A percentile compares a stretch with the other conserved stretches of the same genome.
phyloP scores from a whole-genome alignment of 2,888 invertebrate genomes.

The Parelbella ahira region DNA sequence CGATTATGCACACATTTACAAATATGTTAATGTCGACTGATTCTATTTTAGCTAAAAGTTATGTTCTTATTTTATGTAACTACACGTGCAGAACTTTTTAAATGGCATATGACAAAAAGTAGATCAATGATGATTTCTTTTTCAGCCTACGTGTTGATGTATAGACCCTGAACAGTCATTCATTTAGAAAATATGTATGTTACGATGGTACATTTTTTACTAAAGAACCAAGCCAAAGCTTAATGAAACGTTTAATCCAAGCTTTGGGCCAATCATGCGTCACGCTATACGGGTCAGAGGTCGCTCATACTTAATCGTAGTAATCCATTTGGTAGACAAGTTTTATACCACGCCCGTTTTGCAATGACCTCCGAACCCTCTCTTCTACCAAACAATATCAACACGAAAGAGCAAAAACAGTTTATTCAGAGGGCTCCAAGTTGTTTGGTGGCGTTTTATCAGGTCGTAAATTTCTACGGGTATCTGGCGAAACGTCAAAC shows the following conservation, averaged over 20 bases:
- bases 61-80: too few species aligned
- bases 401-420: slow-evolving; percentile 32
- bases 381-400: slow-evolving; percentile 24
- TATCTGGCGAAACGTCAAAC: slow-evolving; percentile 66
- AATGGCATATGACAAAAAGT: too few species aligned
- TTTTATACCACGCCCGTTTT: slow-evolving; percentile 53
- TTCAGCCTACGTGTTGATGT: too few species aligned
- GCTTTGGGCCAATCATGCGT: slow-evolving; percentile 59
- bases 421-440: slow-evolving; percentile 48
- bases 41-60: too few species aligned
- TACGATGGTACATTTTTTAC: too few species aligned
- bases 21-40: too few species aligned
- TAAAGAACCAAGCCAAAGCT: too few species aligned
- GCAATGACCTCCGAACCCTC: slow-evolving; percentile 42
- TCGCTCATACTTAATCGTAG: slow-evolving; percentile 68
- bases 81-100: too few species aligned
- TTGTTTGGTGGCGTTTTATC: slow-evolving; percentile 63
- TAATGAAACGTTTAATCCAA: slow-evolving; percentile 31
- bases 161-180: too few species aligned
- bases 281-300: slow-evolving; percentile 64
- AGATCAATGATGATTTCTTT: too few species aligned
- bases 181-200: too few species aligned
- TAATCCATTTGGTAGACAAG: slow-evolving; percentile 73
- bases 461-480: slow-evolving; percentile 70
- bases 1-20: too few species aligned